Conservation (phyloP, 92 coral and sea anemone genomes). For the Epizoanthus illoricatus region DNA sequence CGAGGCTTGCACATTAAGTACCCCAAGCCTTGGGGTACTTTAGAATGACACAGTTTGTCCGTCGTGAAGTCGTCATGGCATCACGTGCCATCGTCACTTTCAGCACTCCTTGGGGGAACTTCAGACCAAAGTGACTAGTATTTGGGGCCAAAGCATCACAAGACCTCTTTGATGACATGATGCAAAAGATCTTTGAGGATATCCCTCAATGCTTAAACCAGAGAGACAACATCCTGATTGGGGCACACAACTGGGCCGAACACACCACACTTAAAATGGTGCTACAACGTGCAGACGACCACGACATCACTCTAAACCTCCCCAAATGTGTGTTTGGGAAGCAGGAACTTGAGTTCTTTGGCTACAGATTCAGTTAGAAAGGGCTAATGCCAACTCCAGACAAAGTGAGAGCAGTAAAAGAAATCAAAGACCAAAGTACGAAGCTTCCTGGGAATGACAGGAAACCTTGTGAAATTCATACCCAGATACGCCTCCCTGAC, state of each 20-base stretch:
- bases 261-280: conserved; percentile 50
- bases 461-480: conserved; percentile 41
- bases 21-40: too few relatives aligned
- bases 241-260: conserved; percentile 42
- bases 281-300: conserved; percentile 61
- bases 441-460: conserved; percentile 61
- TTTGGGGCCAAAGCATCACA: not conserved
- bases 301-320: conserved; percentile 57
- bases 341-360: conserved; percentile 53
- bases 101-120: conserved; percentile 57
- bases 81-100: conserved; percentile 31
- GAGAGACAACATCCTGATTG: conserved; percentile 52
- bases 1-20: too few relatives aligned
- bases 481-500: conserved; percentile 55
- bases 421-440: conserved; percentile 48
- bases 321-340: conserved; percentile 64
- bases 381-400: conserved; percentile 3
- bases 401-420: conserved; percentile 54
- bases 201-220: conserved; percentile 58
- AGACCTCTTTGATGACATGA: not conserved
- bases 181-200: conserved; percentile 24
- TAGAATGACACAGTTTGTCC: too few relatives aligned
- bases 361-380: conserved; percentile 50
- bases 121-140: conserved; percentile 36
- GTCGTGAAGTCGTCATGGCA: too few relatives aligned